Base-by-base conservation (phyloP, 2,797 vertebrate species). In the Rhabdophis nuchalis region DNA sequence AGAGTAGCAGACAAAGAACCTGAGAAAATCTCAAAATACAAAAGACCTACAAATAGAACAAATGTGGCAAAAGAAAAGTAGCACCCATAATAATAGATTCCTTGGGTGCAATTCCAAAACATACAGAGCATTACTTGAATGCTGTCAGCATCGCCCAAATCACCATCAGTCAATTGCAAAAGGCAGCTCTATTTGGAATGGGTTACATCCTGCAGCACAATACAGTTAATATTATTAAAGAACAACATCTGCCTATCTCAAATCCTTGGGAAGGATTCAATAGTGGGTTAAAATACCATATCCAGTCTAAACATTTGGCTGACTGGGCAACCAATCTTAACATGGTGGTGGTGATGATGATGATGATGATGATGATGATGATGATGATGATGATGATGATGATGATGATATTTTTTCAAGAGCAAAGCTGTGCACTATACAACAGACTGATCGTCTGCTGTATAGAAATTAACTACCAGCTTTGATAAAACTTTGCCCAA, bases 391-490 rank as follows among this genome's bases (percentile, higher is more conserved):
- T 90, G n/a, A n/a, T n/a, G n/a, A n/a, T n/a, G n/a, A n/a, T n/a
- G n/a, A n/a, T n/a, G n/a, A n/a, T n/a, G n/a, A 92, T 93, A 92
- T 77, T 46, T 92, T 93, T 92, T 96, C 85, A 12, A 85, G 95
- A 94, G 95, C 95, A 90, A 94, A 95, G 94, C 90, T 88, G 92
- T 87, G 90, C 93, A 54, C 94, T 92, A 64, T 89, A 93, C 20
- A 96, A 88, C 89, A 90, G 86, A 93, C 32, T 77, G 86, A 92
- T 92, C 90, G 92, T 32, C 0, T 10, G 94, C 0, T 8, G 94
- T 91, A 89, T 91, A 94, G 95, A 95, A 96, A 96, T 72, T 93
- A 92, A 91, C 86, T 54, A 91, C 93, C 57, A 92, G 92, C 94
- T 95, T 94, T 94, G 94, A 3, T 87, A 82, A 91, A 87, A 94